Evolutionary conservation across 2,113 vertebrate genomes (phyloP), one percentile per base, ranked within the genome.

Genomic region (Ammospiza nelsoni): DNA sequence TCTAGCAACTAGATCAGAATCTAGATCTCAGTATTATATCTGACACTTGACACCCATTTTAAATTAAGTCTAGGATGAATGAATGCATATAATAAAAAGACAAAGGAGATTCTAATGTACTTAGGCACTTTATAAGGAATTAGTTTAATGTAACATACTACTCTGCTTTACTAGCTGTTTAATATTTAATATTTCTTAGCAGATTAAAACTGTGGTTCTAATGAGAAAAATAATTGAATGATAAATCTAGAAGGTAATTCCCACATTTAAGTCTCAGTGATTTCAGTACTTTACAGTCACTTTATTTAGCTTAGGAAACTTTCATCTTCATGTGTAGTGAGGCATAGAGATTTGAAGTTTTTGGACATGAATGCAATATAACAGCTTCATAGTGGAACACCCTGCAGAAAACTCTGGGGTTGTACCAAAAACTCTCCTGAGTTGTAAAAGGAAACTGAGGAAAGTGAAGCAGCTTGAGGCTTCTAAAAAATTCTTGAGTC

Each of bases 191-290:
- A 78, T 89, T 87, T 91, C 58, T 87, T 61, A 89, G 80, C 52
- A 82, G 58, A 92, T 94, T 86, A 94, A 89, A 93, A 93, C 39
- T 84, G 37, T 69, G 9, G 59, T 87, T 92, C 66, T 94, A 93
- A 84, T 78, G 52, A 94, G 89, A 93, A 93, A 92, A 90, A 89
- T 87, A 96, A 94, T 57, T 82, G 66, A 91, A 84, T 75, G 57
- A 73, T 90, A 79, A 89, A 96, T 78, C 86, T 78, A 48, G 48
- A 54, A 84, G 68, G 69, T 75, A 91, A 91, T 87, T 78, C 68
- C 57, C 33, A 21, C 24, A 65, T 82, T 84, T 76, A 69, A 73
- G 31, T 69, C 37, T 75, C 55, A 62, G 20, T 68, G 18, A 78
- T 73, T 93, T 83, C 78, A 80, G 39, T 66, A 73, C 27, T 79